Evolutionary conservation across 2,797 vertebrate species (phyloP).

Genomic region (Kryptolebias ocellatus): DNA sequence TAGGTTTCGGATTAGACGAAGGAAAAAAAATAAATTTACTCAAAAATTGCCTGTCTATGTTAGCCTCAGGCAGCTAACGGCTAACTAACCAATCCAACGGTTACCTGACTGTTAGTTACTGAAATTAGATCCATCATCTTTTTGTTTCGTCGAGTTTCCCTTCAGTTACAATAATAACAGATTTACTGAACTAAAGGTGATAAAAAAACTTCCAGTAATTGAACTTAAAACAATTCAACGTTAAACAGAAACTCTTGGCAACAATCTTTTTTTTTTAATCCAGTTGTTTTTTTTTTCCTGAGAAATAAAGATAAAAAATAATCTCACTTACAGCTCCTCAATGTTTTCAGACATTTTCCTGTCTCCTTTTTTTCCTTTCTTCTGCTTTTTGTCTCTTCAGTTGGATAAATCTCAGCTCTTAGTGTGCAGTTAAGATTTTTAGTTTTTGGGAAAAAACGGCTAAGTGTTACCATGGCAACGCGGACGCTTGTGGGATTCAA

Average conservation of each 20-base stretch:
- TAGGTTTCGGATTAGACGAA: accelerated
- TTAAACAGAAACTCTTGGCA: too few species aligned
- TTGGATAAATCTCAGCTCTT: neutral
- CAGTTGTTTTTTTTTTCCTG: too few species aligned
- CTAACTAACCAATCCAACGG: neutral
- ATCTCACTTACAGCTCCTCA: slow-evolving; percentile 38
- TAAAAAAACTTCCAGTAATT: too few species aligned
- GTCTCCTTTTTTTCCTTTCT: neutral
- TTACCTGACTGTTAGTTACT: too few species aligned
- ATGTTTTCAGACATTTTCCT: slow-evolving; percentile 26
- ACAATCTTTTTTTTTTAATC: too few species aligned
- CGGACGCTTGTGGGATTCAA: neutral
- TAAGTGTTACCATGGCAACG: neutral
- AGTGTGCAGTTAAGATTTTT: too few species aligned
- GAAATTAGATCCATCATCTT: too few species aligned
- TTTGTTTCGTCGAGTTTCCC: too few species aligned
- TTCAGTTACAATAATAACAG: too few species aligned
- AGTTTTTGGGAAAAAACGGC: neutral
- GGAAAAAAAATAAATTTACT: neutral
- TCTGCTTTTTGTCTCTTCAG: neutral
- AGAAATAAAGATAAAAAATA: too few species aligned
- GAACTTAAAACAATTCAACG: too few species aligned
- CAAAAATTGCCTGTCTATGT: neutral
- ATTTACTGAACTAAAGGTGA: too few species aligned
- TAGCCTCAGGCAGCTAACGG: neutral